Percentiles rank a stretch among this genome's conserved stretches.
Evolutionary conservation across 2,888 invertebrate genomes (phyloP).

Genomic region (Trachelus stipa): DNA sequence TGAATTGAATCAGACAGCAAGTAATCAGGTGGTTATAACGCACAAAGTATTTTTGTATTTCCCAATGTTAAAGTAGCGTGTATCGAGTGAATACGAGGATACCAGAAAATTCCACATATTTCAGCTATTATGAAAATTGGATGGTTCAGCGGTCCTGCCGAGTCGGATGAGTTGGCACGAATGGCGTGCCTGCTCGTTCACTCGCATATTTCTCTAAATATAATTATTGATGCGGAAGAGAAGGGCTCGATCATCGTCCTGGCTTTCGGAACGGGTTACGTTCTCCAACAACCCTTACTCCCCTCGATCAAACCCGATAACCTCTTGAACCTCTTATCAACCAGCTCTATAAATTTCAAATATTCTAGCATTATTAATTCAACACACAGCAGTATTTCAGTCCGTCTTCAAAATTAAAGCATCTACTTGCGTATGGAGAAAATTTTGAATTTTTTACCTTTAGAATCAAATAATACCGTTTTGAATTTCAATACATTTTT

Average conservation of each 20-base stretch:
- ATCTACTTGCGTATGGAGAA: too few relatives aligned
- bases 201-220: slow-evolving; percentile 37
- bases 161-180: slow-evolving; percentile 30
- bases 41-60: neutral
- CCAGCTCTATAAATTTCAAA: too few relatives aligned
- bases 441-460: too few relatives aligned
- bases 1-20: too few relatives aligned
- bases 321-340: too few relatives aligned
- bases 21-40: too few relatives aligned
- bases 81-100: slow-evolving; percentile 8
- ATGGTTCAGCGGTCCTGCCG: slow-evolving; percentile 31
- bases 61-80: slow-evolving; percentile 8
- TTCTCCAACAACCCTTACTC: neutral
- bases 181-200: slow-evolving; percentile 26
- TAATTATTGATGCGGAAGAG: slow-evolving; percentile 36
- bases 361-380: too few relatives aligned
- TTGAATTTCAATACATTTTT: too few relatives aligned
- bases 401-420: too few relatives aligned
- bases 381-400: too few relatives aligned
- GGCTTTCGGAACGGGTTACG: neutral
- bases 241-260: slow-evolving; percentile 16
- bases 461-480: too few relatives aligned
- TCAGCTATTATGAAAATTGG: slow-evolving; percentile 39
- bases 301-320: neutral
- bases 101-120: slow-evolving; percentile 26